Percentiles rank a stretch among this genome's conserved stretches.
These are phyloP conservation scores for Plagiodera versicolora DNA, from an alignment of 2,888 invertebrate species.

Conservation along the genomic window DNA sequence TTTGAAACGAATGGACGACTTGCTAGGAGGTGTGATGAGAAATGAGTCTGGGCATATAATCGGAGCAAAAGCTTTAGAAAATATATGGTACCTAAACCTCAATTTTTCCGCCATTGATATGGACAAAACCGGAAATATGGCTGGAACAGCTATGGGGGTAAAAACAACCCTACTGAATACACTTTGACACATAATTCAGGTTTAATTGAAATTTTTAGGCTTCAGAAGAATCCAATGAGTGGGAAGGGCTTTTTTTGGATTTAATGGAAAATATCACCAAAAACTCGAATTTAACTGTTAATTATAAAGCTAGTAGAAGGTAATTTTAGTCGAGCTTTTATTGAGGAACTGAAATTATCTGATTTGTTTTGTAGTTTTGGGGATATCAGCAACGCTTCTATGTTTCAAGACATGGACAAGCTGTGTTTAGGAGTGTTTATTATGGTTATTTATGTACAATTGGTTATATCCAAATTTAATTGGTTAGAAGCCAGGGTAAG, in stretches of 20 bases:
- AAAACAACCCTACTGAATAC: too few relatives aligned
- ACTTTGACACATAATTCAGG: too few relatives aligned
- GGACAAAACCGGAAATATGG: constrained; percentile 68
- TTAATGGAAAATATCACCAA: constrained; percentile 51
- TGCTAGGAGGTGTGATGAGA: constrained; percentile 63
- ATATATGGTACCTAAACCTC: constrained; percentile 66
- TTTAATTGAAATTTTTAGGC: constrained; percentile 46
- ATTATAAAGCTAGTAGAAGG: constrained; percentile 66
- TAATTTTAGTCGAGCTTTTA: constrained; percentile 32
- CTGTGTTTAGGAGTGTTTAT: constrained; percentile 67
- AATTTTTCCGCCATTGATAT: constrained; percentile 70
- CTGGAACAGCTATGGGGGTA: constrained; percentile 76
- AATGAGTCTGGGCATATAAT: constrained; percentile 66
- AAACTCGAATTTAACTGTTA: constrained; percentile 52
- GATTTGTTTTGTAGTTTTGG: constrained; percentile 62
- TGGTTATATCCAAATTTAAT: constrained; percentile 74
- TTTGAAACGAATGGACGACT: constrained; percentile 62
- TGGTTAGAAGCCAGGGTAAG: constrained; percentile 72
- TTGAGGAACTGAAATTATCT: not conserved
- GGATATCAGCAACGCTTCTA: constrained; percentile 70
- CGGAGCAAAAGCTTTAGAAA: constrained; percentile 64
- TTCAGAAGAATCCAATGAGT: constrained; percentile 59
- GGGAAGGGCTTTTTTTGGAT: constrained; percentile 62
- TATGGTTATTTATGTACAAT: constrained; percentile 74
- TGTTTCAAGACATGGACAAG: constrained; percentile 74